A percentile compares a stretch with the other conserved stretches of the same genome.
Conservation (phyloP, 2,888 invertebrate genomes). For the Mesorhabditis spiculigera region DNA sequence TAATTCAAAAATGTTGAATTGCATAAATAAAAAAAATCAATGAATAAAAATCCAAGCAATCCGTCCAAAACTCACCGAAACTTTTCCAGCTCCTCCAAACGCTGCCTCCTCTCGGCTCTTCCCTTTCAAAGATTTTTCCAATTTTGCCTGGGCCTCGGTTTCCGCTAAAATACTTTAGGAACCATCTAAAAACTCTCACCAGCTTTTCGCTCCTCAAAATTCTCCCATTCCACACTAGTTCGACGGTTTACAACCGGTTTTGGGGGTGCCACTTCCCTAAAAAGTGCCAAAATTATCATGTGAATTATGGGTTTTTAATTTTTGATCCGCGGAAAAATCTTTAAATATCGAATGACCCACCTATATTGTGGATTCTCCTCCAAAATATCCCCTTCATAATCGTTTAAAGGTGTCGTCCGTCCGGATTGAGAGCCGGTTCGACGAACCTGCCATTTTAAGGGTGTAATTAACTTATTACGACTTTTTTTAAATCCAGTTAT, state of each 20-base stretch:
- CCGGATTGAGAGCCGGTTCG: conserved; percentile 21
- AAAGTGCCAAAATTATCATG: conserved; percentile 7
- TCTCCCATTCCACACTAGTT: conserved; percentile 54
- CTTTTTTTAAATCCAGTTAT: too few species aligned
- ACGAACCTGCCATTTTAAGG: neutral
- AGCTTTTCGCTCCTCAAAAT: conserved; percentile 48
- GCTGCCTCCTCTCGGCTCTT: too few species aligned
- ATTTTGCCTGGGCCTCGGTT: too few species aligned
- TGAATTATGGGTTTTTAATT: neutral
- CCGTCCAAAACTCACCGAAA: too few species aligned
- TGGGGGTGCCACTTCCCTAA: conserved; percentile 42
- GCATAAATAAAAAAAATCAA: too few species aligned
- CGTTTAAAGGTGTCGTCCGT: conserved; percentile 28
- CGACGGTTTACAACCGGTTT: conserved; percentile 53
- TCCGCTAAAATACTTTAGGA: too few species aligned
- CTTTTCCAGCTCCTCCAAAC: too few species aligned
- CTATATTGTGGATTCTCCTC: conserved; percentile 49
- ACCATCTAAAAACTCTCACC: neutral
- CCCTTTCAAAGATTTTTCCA: too few species aligned
- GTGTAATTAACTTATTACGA: neutral
- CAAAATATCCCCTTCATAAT: conserved; percentile 45
- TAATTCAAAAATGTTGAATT: too few species aligned
- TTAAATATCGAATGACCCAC: conserved; percentile 8
- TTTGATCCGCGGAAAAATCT: neutral
- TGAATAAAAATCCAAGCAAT: too few species aligned